Conservation (phyloP, 2,888 invertebrate species). For the Drosophila vallismaia region DNA sequence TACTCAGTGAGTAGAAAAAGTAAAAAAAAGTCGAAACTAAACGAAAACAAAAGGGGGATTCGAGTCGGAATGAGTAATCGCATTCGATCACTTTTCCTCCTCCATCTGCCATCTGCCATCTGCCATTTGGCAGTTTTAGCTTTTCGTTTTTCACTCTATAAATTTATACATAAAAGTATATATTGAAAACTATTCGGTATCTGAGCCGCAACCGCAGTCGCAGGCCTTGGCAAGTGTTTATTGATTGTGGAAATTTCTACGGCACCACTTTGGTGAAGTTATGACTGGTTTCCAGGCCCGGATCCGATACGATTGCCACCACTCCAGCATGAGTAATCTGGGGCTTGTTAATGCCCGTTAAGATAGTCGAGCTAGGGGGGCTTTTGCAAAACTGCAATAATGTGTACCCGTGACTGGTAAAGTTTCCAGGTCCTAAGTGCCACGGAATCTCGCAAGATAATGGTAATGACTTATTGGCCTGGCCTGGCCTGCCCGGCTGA, state of each 20-base stretch:
- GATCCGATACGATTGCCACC: slow-evolving; percentile 2
- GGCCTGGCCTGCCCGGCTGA: slow-evolving; percentile 29
- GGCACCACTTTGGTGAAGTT: slow-evolving; percentile 18
- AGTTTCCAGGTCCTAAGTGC: slow-evolving; percentile 18
- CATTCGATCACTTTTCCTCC: slow-evolving; percentile 15
- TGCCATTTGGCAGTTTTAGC: background rate
- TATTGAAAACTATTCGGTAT: slow-evolving; percentile 9
- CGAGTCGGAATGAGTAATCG: slow-evolving; percentile 14
- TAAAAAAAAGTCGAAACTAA: background rate
- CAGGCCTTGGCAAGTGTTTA: slow-evolving; percentile 23
- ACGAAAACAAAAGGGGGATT: background rate
- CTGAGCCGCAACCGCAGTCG: background rate
- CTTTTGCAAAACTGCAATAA: slow-evolving; percentile 21
- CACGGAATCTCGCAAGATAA: slow-evolving; percentile 31
- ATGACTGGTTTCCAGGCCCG: slow-evolving; percentile 5
- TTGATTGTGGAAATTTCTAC: slow-evolving; percentile 38
- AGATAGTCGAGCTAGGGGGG: slow-evolving; percentile 17
- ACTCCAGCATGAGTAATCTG: slow-evolving; percentile 34
- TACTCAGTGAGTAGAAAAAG: slow-evolving; percentile 24
- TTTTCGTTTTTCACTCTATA: slow-evolving; percentile 8
- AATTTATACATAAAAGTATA: slow-evolving; percentile 10
- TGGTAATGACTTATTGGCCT: slow-evolving; percentile 50
- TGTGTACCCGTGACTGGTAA: slow-evolving; percentile 19
- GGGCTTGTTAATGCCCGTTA: slow-evolving; percentile 29
- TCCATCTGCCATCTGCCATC: background rate